A percentile compares a stretch with the other conserved stretches of the same genome.
phyloP scores from a whole-genome alignment of 2,113 vertebrate species.

The Emydura subglobosa region DNA sequence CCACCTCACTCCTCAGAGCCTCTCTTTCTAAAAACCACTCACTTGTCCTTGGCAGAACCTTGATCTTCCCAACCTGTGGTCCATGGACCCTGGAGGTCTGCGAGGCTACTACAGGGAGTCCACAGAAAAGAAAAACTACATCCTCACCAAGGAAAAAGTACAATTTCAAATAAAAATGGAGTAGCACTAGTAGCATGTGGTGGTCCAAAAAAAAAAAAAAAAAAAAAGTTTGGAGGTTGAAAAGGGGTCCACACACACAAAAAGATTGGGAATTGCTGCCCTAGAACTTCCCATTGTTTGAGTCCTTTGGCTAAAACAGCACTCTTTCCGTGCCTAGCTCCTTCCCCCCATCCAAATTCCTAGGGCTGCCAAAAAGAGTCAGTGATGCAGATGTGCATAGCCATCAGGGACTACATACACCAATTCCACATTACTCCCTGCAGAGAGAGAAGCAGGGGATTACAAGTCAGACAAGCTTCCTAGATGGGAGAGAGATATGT shows the following conservation, averaged over 20 bases:
- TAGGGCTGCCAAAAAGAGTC: neutral
- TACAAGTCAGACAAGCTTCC: neutral
- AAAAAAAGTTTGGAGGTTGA: too few relatives aligned
- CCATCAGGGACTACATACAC: neutral
- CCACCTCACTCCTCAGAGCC: rapidly evolving
- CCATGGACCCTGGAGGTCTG: too few relatives aligned
- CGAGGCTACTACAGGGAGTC: too few relatives aligned
- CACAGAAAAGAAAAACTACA: too few relatives aligned
- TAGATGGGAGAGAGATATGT: neutral
- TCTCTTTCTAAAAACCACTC: neutral
- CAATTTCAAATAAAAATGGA: too few relatives aligned
- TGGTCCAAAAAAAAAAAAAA: too few relatives aligned
- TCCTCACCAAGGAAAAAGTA: too few relatives aligned
- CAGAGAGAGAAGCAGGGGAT: neutral
- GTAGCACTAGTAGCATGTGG: too few relatives aligned
- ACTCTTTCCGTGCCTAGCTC: neutral
- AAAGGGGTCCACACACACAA: too few relatives aligned
- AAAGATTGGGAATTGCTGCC: too few relatives aligned
- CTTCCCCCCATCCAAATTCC: neutral
- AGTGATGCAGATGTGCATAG: neutral
- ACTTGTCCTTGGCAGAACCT: neutral
- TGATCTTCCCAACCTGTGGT: neutral
- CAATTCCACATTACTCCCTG: neutral
- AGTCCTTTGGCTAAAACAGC: neutral
- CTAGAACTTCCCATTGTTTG: neutral